A percentile compares a stretch with the other conserved stretches of the same genome.
These are phyloP conservation scores for Atta texana DNA, from an alignment of 1,140 invertebrate genomes.

Conservation along the genomic window DNA sequence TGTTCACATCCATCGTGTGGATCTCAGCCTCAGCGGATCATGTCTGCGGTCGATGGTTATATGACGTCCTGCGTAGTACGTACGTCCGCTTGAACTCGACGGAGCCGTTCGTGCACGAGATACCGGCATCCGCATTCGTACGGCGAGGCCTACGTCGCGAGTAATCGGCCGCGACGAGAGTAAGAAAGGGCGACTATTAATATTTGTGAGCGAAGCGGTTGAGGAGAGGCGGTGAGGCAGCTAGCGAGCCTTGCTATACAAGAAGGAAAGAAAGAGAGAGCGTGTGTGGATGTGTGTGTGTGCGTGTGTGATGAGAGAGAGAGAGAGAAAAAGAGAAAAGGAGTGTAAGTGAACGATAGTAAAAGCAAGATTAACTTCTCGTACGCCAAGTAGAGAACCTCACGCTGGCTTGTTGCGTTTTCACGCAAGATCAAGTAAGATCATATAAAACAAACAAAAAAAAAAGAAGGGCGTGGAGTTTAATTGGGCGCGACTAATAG, in stretches of 20 bases:
- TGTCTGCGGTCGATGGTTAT: slow-evolving; percentile 19
- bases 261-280: not conserved
- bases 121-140: slow-evolving; percentile 21
- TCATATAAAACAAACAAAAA: slow-evolving; percentile 40
- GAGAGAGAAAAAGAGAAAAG: not conserved
- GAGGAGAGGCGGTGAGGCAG: not conserved
- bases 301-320: not conserved
- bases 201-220: slow-evolving; percentile 24
- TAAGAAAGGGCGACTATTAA: slow-evolving; percentile 63
- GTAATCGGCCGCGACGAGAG: slow-evolving; percentile 45
- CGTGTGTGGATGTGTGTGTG: not conserved
- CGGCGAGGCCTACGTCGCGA: slow-evolving; percentile 46
- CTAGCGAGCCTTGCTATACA: not conserved
- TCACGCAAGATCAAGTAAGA: slow-evolving; percentile 17
- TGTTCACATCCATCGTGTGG: not conserved
- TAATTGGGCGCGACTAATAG: slow-evolving; percentile 60
- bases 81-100: not conserved
- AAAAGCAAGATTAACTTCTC: slow-evolving; percentile 38
- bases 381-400: slow-evolving; percentile 13
- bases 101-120: slow-evolving; percentile 35
- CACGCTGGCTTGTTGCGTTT: slow-evolving; percentile 20
- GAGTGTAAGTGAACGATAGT: not conserved
- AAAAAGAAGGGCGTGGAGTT: slow-evolving; percentile 67
- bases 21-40: no score
- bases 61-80: slow-evolving; percentile 63